Base-by-base conservation (phyloP, 2,888 invertebrate genomes). In the Lamproptera curius region DNA sequence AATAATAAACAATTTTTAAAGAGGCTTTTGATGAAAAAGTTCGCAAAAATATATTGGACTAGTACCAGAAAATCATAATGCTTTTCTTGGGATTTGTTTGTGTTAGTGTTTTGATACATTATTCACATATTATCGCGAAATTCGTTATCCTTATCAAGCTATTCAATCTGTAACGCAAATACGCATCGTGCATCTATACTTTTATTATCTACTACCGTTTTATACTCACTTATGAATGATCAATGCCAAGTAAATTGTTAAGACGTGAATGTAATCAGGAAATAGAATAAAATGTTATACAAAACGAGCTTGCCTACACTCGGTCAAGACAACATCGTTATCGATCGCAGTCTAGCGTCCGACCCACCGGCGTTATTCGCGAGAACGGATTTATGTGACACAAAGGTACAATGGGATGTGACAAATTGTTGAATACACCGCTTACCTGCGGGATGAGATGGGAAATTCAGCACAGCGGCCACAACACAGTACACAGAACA, bases 401-500 rank as follows among this genome's bases (percentile, higher is more conserved):
- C 76, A 77, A 66, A 57, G 52, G 53, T 46, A 56, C 48, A 48
- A 51, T 50, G 46, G 42, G 54, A 55, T 40, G 16, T 39, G 45
- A 44, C 49, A 51, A 36, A 46, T 51, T 50, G 20, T 51, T 55
- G 43, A 50, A 52, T 48, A 23, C 42, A 51, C 38, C 38, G 50
- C 52, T 73, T 85, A 86, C 86, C 86, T 85, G 83, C 58, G 65
- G 61, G 57, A 53, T 66, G 53, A 52, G 63, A 68, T 66, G 57
- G 65, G 59, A 51, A 72, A 63, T 65, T 73, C 67, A 67, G 69
- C 63, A 71, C 67, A 72, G 76, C 66, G 70, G 74, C 70, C 76
- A 78, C 76, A 71, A 73, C 80, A 82, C 83, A 59, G 67, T 72
- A 54, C 78, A 83, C 79, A 75, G 78, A 80, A 85, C 86, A 76